These are phyloP conservation scores for Penaeus chinensis DNA, from an alignment of 1,140 invertebrate species.

Conservation along the genomic window DNA sequence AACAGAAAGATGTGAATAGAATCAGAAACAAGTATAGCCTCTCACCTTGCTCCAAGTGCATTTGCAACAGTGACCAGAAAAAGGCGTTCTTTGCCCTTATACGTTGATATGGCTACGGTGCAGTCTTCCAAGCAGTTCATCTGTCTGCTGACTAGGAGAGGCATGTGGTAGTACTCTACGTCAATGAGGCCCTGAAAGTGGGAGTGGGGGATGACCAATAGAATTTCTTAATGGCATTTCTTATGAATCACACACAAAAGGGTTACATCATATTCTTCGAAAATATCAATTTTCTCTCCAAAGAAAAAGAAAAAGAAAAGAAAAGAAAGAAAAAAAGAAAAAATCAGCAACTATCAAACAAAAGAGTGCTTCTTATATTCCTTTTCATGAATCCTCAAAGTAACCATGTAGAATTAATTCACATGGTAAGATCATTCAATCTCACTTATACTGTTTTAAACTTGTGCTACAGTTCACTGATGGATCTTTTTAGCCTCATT, in stretches of 20 bases:
- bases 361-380: too few relatives aligned
- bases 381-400: too few relatives aligned
- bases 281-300: too few relatives aligned
- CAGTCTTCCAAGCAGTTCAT: constrained; percentile 76
- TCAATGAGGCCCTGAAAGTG: constrained; percentile 28
- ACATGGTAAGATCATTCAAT: too few relatives aligned
- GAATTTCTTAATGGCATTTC: not conserved
- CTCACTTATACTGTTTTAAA: too few relatives aligned
- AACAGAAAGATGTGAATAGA: not conserved
- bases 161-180: constrained; percentile 75
- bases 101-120: constrained; percentile 82
- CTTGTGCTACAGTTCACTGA: too few relatives aligned
- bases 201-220: not conserved
- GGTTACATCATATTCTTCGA: not conserved
- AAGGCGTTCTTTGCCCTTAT: constrained; percentile 76
- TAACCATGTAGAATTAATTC: too few relatives aligned
- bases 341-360: too few relatives aligned
- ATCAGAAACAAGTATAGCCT: constrained; percentile 20
- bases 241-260: not conserved
- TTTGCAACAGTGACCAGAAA: constrained; percentile 73
- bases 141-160: constrained; percentile 70
- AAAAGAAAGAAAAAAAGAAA: too few relatives aligned
- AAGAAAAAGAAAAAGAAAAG: too few relatives aligned
- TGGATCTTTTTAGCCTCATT: too few relatives aligned
- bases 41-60: constrained; percentile 67